These are phyloP conservation scores for Drosophila tsacasi DNA, from an alignment of 1,140 invertebrate genomes.

Conservation along the genomic window DNA sequence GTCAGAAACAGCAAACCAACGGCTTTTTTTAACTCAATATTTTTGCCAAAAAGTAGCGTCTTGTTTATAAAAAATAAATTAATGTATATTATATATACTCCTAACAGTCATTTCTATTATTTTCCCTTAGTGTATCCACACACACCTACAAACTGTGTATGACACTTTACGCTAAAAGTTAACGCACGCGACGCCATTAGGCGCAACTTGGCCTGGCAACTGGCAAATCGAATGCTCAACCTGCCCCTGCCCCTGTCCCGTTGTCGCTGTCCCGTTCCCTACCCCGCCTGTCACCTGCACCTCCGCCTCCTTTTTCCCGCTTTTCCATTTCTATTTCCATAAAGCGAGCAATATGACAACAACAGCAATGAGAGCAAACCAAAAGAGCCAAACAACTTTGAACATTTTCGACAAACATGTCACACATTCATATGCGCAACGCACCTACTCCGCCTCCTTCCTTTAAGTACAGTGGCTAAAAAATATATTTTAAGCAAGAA, in stretches of 20 bases:
- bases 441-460: constrained; percentile 8
- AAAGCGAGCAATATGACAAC: constrained; percentile 30
- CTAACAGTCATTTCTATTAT: neutral
- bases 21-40: too few species aligned
- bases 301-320: neutral
- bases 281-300: too few species aligned
- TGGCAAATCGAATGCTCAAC: constrained; percentile 34
- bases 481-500: neutral
- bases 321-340: constrained; percentile 40
- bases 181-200: constrained; percentile 77
- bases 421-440: constrained; percentile 73
- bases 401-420: constrained; percentile 82
- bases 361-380: constrained; percentile 34
- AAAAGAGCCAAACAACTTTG: constrained; percentile 70
- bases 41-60: neutral
- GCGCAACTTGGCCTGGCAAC: constrained; percentile 69
- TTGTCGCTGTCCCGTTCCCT: neutral
- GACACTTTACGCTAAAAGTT: constrained; percentile 78
- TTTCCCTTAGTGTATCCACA: neutral
- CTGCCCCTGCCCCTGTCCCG: constrained; percentile 38
- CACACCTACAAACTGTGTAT: constrained; percentile 14
- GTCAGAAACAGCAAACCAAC: neutral
- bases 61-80: neutral
- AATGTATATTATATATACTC: neutral
- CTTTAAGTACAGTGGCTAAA: constrained; percentile 23